These are phyloP conservation scores for Rhynchonycteris naso DNA, from an alignment of 2,797 vertebrate species.

Conservation along the genomic window DNA sequence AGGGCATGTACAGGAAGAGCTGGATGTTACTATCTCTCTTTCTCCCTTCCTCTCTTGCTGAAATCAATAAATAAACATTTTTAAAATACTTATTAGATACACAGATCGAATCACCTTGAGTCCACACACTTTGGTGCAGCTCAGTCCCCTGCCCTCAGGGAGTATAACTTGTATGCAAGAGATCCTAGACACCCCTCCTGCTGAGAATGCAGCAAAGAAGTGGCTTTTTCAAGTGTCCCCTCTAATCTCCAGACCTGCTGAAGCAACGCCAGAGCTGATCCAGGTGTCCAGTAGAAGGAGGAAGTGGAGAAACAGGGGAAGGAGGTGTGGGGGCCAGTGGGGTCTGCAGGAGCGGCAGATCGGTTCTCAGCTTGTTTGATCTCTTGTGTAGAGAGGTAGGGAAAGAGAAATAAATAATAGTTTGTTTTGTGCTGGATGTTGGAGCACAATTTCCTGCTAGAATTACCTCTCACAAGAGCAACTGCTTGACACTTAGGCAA, in stretches of 20 bases:
- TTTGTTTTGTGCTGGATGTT: constrained; percentile 10
- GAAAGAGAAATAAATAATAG: constrained; percentile 45
- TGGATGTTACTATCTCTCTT: too few species aligned
- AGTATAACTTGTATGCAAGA: constrained; percentile 37
- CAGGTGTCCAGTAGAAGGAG: neutral
- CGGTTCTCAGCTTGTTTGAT: neutral
- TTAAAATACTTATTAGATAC: neutral
- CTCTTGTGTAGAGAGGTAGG: neutral
- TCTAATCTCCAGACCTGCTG: neutral
- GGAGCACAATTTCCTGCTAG: constrained; percentile 62
- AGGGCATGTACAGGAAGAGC: too few species aligned
- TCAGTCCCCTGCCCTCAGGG: neutral
- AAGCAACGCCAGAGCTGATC: neutral
- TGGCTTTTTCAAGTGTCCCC: neutral
- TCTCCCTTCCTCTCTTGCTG: too few species aligned
- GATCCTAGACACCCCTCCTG: neutral
- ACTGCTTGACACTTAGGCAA: constrained; percentile 78
- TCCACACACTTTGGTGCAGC: rapidly evolving
- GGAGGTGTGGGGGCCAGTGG: rapidly evolving
- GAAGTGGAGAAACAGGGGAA: neutral
- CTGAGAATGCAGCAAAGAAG: neutral
- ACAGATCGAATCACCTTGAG: neutral
- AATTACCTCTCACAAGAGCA: constrained; percentile 68
- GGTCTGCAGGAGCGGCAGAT: neutral
- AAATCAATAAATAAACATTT: too few species aligned